A percentile compares a stretch with the other conserved stretches of the same genome.
Evolutionary conservation across 2,797 vertebrate genomes (phyloP).

Genomic region (Euthynnus affinis): DNA sequence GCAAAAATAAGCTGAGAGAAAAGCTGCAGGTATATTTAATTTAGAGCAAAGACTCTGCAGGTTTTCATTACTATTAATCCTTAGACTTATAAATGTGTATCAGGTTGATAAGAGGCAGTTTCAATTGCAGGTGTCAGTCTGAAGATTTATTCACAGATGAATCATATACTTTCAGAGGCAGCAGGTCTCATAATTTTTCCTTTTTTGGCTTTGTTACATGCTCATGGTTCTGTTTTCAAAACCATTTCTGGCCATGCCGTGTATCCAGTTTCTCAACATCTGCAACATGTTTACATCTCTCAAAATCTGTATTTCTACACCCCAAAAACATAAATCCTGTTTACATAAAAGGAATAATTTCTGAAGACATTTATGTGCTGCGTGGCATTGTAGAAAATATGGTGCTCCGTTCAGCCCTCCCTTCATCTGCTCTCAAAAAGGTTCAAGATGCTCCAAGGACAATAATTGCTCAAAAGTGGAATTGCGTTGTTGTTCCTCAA

Average conservation of each 20-base stretch:
- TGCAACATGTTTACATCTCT: conserved; percentile 73
- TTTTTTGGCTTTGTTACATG: neutral
- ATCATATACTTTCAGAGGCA: neutral
- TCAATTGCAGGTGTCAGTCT: neutral
- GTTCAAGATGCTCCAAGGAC: conserved; percentile 68
- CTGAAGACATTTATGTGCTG: conserved; percentile 76
- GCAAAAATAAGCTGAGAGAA: neutral
- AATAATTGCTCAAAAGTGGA: conserved; percentile 65
- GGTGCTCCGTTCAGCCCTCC: conserved; percentile 25
- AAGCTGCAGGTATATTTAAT: too few relatives aligned
- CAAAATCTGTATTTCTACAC: conserved; percentile 55
- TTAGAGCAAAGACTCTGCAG: neutral
- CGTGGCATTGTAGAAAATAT: conserved; percentile 66
- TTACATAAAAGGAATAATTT: conserved; percentile 73
- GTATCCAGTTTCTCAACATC: conserved; percentile 68
- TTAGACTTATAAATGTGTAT: neutral
- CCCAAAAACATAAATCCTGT: conserved; percentile 73
- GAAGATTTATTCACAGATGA: neutral
- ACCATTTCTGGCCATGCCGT: conserved; percentile 10
- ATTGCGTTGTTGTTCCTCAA: conserved; percentile 57
- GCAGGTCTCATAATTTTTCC: neutral
- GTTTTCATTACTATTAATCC: neutral
- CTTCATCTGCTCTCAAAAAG: conserved; percentile 71
- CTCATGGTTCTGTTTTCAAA: conserved; percentile 7
- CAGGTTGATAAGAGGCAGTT: neutral